These are phyloP conservation scores for Dolichoris vasculosae DNA, from an alignment of 1,140 invertebrate species.

Conservation along the genomic window DNA sequence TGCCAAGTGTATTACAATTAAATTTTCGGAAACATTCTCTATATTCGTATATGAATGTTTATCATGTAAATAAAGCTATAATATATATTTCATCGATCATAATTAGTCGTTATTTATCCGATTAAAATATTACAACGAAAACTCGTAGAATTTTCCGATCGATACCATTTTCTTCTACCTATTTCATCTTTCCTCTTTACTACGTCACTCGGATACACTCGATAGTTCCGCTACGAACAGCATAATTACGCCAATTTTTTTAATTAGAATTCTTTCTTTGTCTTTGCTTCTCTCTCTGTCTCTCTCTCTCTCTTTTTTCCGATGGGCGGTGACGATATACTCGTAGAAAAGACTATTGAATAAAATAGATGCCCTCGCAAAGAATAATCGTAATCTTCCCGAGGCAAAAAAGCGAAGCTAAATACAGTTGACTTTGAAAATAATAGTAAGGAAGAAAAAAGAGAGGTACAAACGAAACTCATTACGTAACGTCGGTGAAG, in stretches of 20 bases:
- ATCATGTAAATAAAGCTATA: too few species aligned
- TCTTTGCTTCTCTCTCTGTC: not conserved
- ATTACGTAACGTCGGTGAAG: slow-evolving; percentile 7
- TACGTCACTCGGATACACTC: too few species aligned
- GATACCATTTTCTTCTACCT: too few species aligned
- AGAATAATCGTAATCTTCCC: not conserved
- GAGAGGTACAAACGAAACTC: not conserved
- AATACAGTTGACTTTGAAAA: not conserved
- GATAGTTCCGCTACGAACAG: not conserved
- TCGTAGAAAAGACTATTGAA: not conserved
- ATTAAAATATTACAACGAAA: too few species aligned
- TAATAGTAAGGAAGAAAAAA: not conserved
- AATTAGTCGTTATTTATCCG: too few species aligned
- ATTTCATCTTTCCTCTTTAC: too few species aligned
- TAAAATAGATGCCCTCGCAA: not conserved
- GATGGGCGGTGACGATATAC: not conserved
- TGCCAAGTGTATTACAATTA: too few species aligned
- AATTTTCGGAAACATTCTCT: too few species aligned
- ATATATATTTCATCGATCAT: too few species aligned
- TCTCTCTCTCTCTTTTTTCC: not conserved
- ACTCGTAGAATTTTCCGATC: too few species aligned
- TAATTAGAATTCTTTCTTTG: slow-evolving; percentile 37
- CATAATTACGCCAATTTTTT: slow-evolving; percentile 46
- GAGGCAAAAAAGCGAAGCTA: not conserved
- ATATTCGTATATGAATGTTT: too few species aligned